phyloP scores from a whole-genome alignment of 2,113 vertebrate genomes.

The Caracal caracal region DNA sequence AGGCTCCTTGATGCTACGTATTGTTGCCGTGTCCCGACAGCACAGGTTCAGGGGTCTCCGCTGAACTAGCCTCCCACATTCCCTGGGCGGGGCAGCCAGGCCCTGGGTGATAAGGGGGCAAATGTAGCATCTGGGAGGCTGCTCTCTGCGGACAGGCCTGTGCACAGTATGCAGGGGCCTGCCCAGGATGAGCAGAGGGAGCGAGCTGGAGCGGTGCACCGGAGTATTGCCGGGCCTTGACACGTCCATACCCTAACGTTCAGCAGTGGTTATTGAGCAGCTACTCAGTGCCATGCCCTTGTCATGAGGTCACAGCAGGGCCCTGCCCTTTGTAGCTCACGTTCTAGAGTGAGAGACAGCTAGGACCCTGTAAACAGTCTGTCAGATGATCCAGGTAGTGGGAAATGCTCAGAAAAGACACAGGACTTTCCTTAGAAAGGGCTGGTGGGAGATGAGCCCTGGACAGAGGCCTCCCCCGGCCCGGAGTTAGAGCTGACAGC shows the following conservation, averaged over 20 bases:
- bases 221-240: not conserved
- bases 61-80: not conserved
- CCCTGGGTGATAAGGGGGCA: not conserved
- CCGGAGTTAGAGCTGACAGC: not conserved
- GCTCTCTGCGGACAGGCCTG: not conserved
- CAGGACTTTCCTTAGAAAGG: not conserved
- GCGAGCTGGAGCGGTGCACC: fast-evolving
- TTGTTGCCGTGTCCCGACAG: not conserved
- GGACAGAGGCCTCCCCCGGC: not conserved
- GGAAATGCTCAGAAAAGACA: not conserved
- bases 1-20: not conserved
- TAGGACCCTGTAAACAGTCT: not conserved
- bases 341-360: not conserved
- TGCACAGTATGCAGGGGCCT: not conserved
- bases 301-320: not conserved
- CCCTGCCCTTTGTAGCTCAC: not conserved
- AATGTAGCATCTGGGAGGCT: not conserved
- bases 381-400: not conserved
- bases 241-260: no score
- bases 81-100: not conserved
- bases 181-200: not conserved
- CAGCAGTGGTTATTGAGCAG: not conserved
- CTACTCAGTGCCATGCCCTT: not conserved
- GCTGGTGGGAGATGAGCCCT: no score
- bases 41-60: not conserved